Percentiles rank a stretch among this genome's conserved stretches.
Evolutionary conservation across 2,797 vertebrate species (phyloP).

Genomic region (Pangasius mekongensis): DNA sequence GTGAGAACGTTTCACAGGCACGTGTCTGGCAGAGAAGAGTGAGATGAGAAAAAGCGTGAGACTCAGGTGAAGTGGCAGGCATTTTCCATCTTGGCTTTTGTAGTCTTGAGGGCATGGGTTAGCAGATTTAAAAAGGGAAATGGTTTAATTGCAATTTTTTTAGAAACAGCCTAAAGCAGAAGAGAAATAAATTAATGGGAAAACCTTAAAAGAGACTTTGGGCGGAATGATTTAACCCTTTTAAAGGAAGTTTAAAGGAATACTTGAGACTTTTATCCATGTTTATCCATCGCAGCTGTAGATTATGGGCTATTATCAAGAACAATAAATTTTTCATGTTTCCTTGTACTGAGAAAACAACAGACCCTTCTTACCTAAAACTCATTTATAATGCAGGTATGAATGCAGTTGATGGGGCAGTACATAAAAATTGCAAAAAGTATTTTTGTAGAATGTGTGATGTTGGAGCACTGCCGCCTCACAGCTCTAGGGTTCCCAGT

Average conservation of each 20-base stretch:
- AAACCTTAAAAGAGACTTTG: slow-evolving; percentile 17
- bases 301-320: background rate
- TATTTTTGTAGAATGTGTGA: background rate
- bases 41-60: background rate
- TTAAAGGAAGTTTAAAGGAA: background rate
- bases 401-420: background rate
- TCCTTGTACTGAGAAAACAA: background rate
- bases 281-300: background rate
- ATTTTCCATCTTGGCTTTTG: slow-evolving; percentile 3
- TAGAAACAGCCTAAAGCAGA: slow-evolving; percentile 8
- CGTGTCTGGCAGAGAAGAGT: slow-evolving; percentile 39
- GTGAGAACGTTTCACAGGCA: slow-evolving; percentile 52
- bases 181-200: slow-evolving; percentile 30
- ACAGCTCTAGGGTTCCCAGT: no score
- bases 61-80: slow-evolving; percentile 26
- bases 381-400: background rate
- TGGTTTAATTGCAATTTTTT: slow-evolving; percentile 25
- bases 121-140: slow-evolving; percentile 31
- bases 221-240: slow-evolving; percentile 5
- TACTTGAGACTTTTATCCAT: background rate
- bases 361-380: background rate
- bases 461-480: no score
- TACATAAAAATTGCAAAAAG: background rate
- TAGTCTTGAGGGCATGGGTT: slow-evolving; percentile 21
- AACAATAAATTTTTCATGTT: background rate